A percentile compares a stretch with the other conserved stretches of the same genome.
Conservation (phyloP, 2,888 invertebrate genomes). For the Diarsia rubi region DNA sequence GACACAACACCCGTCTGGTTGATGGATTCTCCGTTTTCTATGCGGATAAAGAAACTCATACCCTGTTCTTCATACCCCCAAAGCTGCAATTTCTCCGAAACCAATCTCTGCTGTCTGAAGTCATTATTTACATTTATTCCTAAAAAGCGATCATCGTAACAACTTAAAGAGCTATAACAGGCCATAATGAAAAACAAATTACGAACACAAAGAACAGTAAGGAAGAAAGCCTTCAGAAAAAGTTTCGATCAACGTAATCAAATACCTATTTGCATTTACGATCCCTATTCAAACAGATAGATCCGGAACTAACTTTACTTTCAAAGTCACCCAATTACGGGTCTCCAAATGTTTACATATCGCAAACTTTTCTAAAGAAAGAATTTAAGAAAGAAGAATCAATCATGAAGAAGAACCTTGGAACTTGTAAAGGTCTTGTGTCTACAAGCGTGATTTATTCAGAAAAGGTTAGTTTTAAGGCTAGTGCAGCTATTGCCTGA, state of each 20-base stretch:
- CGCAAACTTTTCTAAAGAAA: conserved; percentile 28
- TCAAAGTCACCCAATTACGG: conserved; percentile 58
- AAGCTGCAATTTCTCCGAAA: background rate
- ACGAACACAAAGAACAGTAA: conserved; percentile 11
- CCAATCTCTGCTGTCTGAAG: background rate
- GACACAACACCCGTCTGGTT: no score
- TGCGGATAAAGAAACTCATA: no score
- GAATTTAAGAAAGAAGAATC: conserved; percentile 32
- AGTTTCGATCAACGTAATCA: conserved; percentile 49
- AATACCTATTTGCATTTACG: conserved; percentile 52
- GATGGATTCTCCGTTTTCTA: no score
- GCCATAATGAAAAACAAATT: conserved; percentile 4
- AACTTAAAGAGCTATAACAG: background rate
- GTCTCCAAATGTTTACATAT: conserved; percentile 46
- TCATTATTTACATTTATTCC: background rate
- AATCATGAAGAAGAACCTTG: conserved; percentile 37
- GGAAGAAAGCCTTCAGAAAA: conserved; percentile 24
- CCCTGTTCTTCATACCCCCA: no score
- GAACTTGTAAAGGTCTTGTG: conserved; percentile 30
- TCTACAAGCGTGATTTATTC: background rate
- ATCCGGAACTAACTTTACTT: conserved; percentile 49
- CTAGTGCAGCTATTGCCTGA: background rate
- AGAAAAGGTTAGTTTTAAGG: background rate
- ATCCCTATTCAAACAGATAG: conserved; percentile 40
- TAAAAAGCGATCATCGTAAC: background rate